Evolutionary conservation across 2,797 vertebrate genomes (phyloP).

Genomic region (Lacerta bilineata): DNA sequence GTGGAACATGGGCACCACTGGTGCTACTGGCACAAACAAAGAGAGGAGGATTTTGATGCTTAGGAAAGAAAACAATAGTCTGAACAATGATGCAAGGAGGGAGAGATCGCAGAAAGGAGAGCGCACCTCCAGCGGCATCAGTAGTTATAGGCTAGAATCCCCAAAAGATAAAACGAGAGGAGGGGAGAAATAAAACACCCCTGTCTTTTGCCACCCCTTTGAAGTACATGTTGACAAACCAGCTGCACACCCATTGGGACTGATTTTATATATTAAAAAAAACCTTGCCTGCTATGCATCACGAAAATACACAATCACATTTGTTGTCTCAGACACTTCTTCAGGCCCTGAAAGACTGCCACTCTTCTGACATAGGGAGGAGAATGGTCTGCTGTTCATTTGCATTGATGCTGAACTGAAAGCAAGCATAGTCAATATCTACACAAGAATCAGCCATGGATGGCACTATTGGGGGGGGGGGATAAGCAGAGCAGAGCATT

Average conservation of each 20-base stretch:
- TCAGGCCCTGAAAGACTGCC: background rate
- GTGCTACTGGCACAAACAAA: slow-evolving; percentile 63
- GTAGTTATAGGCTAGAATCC: slow-evolving; percentile 41
- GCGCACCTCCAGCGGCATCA: background rate
- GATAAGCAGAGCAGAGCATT: background rate
- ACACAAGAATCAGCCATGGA: background rate
- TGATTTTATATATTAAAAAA: slow-evolving; percentile 12
- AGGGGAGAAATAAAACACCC: background rate
- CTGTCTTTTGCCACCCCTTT: background rate
- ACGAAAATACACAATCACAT: slow-evolving; percentile 12
- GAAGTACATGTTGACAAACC: background rate
- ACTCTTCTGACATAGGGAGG: background rate
- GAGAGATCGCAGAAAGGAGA: background rate
- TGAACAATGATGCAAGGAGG: slow-evolving; percentile 41
- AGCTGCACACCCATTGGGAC: background rate
- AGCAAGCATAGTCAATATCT: background rate
- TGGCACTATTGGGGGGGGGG: background rate
- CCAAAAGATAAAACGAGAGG: background rate
- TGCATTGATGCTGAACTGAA: background rate
- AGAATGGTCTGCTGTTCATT: background rate
- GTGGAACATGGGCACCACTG: slow-evolving; percentile 57
- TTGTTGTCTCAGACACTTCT: background rate
- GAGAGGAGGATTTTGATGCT: slow-evolving; percentile 40
- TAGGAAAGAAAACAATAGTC: slow-evolving; percentile 41
- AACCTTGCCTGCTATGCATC: background rate